Base-by-base conservation (phyloP, 2,113 vertebrate genomes). In the Ceyx margarethae region DNA sequence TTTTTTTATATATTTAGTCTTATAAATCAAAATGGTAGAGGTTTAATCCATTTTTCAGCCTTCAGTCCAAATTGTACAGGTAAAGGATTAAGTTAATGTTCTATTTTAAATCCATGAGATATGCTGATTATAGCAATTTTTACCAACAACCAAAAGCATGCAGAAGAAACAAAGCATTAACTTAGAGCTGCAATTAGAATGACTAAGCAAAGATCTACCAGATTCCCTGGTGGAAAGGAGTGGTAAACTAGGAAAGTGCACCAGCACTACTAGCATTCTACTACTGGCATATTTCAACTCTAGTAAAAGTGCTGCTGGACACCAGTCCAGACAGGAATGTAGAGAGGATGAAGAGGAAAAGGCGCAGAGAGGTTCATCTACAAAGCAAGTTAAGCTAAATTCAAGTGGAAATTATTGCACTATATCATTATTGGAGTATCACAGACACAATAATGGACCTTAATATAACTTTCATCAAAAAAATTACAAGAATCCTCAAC, bases 211-310 rank as follows among this genome's bases (percentile, higher is more conserved):
- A 43, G 12, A 1, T 69, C 40, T 85, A 45, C 29, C 17, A 11
- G 37, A 4, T 66, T 88, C 10, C n/a, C 21, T 25, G 2, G 8
- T 42, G 31, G 35, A 80, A 46, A 48, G 14, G 5, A 67, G 12
- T 42, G 28, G 53, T 33, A 57, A n/a, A 29, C 23, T 29, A 45
- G 18, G n/a, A 61, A 84, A 85, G 15, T 50, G 12, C 28, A 68
- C 11, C 35, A 57, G 45, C 45, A 69, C 10, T 29, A n/a, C 9
- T 57, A 23, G n/a, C n/a, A 73, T n/a, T n/a, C n/a, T n/a, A 45
- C 40, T 7, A 16, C 28, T 33, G 19, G 23, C 9, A 31, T 13
- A 3, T 46, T 75, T 87, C 21, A 74, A 3, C 18, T 1, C 0
- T 2, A 51, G 15, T 20, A 42, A 46, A 42, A 51, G 16, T 64